Percentiles rank a stretch among this genome's conserved stretches.
Conservation (phyloP, 2,113 vertebrate genomes). For the Ctenodactylus gundi region DNA sequence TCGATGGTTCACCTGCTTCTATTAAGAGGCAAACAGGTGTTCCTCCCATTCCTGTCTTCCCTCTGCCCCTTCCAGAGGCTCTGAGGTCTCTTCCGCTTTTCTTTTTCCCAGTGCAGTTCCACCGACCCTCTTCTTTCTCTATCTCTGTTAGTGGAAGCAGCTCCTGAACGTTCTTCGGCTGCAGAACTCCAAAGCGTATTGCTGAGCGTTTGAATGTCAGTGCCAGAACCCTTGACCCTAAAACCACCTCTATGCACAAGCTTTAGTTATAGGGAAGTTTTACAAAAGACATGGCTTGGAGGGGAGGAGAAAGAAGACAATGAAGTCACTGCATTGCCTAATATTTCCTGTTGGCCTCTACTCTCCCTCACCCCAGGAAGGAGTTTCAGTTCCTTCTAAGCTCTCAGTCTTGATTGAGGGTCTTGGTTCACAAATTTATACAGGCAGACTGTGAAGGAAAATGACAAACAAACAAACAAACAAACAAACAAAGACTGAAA, state of each 20-base stretch:
- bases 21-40: not conserved
- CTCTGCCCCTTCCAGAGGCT: not conserved
- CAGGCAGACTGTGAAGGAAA: not conserved
- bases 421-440: not conserved
- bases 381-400: not conserved
- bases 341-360: not conserved
- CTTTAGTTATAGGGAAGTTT: not conserved
- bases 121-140: not conserved
- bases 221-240: not conserved
- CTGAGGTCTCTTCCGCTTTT: not conserved
- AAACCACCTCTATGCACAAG: not conserved
- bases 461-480: not conserved
- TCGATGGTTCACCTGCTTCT: not conserved
- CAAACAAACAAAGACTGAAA: not conserved
- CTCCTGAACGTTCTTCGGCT: not conserved
- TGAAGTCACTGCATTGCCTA: fast-evolving
- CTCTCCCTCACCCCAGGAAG: not conserved
- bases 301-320: not conserved
- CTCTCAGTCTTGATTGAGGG: too few relatives aligned
- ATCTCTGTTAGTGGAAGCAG: not conserved
- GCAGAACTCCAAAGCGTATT: not conserved
- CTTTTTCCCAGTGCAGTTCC: not conserved
- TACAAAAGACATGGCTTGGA: fast-evolving
- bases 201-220: not conserved
- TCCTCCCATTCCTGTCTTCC: not conserved